These are phyloP conservation scores for Acomys russatus DNA, from an alignment of 2,797 vertebrate genomes.

Conservation along the genomic window DNA sequence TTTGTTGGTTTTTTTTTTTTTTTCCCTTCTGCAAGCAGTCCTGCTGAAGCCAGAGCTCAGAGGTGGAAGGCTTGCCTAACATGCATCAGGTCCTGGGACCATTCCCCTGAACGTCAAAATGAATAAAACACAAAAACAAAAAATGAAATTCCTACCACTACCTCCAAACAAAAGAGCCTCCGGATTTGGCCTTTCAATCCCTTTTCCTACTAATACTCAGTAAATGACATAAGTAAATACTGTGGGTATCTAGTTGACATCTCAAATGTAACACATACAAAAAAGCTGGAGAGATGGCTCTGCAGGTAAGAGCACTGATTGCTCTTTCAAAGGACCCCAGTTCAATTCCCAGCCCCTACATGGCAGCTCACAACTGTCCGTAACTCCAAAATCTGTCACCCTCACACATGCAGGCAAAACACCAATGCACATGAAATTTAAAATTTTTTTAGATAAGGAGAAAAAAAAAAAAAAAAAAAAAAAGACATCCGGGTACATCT, in stretches of 20 bases:
- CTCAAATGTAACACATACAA: slow-evolving; percentile 16
- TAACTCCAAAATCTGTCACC: no score
- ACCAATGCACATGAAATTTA: no score
- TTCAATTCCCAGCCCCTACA: no score
- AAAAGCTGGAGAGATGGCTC: no score
- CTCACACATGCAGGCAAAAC: no score
- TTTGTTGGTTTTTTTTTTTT: not conserved
- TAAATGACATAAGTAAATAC: slow-evolving; percentile 10
- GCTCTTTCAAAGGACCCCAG: no score
- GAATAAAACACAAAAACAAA: not conserved
- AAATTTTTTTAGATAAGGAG: no score
- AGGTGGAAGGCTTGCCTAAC: not conserved
- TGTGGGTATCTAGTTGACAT: not conserved
- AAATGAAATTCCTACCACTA: slow-evolving; percentile 31
- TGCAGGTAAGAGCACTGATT: no score
- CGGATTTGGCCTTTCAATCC: not conserved
- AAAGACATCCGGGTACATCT: no score
- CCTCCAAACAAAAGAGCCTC: slow-evolving; percentile 25
- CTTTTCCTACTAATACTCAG: slow-evolving; percentile 7
- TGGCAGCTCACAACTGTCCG: no score
- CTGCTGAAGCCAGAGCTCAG: not conserved
- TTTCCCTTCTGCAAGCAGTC: not conserved
- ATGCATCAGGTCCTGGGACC: not conserved
- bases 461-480: no score
- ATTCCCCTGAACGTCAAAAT: not conserved